Evolutionary conservation across 2,113 vertebrate genomes (phyloP), one percentile per base, ranked within the genome.

Genomic region (Laticauda colubrina): DNA sequence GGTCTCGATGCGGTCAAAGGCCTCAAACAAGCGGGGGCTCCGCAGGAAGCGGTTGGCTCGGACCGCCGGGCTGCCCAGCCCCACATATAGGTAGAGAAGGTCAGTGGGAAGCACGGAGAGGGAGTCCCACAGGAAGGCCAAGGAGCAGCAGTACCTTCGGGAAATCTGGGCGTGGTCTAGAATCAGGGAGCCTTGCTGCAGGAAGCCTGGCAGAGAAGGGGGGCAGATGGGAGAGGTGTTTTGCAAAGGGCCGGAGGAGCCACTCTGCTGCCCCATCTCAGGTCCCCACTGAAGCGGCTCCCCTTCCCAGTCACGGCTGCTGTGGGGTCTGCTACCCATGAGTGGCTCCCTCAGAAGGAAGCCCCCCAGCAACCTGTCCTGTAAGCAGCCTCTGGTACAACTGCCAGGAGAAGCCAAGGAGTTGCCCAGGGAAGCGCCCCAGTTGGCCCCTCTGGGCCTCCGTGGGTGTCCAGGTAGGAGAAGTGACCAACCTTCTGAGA

Each of bases 41-140:
- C 98, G 98, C 8, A 99, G 96, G 34, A 99, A 98, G 61, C 99
- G 98, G 95, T 99, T 99, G 93, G 98, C 94, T 0, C 99, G 96
- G 21, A 98, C 97, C 0, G 95, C 94, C 0, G 98, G 98, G 0
- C 90, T 96, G 91, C 98, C 96, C 0, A 96, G 90, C 20, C 98
- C 98, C 2, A 98, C 95, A 3, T 8, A 59, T 69, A 98, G 81
- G 9, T 98, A 99, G 9, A 98, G 97, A 23, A 98, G 91, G 85
- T 99, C 99, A 0, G 98, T 98, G 88, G 99, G 99, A 55, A 99
- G 88, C 87, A 99, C 64, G 0, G 99, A 98, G 5, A 85, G 81
- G 88, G 98, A 15, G 24, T 99, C 99, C 95, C 96, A 95, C 0
- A 97, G 43, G 91, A 99, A 99, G 53, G 61, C 51, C 12, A 94